Conservation (phyloP, 2,113 vertebrate genomes). For the Turnix velox region DNA sequence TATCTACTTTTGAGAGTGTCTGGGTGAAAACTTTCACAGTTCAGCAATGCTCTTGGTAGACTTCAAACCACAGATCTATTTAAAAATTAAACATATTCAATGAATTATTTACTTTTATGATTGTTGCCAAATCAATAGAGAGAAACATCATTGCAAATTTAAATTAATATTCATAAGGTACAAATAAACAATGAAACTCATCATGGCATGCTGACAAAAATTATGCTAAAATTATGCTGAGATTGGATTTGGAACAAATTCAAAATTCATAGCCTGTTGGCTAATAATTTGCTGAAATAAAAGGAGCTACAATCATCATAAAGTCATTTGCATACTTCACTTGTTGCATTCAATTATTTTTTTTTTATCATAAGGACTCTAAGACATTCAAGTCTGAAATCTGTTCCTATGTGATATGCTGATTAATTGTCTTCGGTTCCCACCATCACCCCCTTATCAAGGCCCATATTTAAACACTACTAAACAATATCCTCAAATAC, state of each 20-base stretch:
- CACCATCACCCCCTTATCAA: neutral
- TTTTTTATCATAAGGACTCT: neutral
- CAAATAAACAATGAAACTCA: conserved; percentile 40
- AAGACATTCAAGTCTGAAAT: neutral
- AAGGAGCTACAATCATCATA: conserved; percentile 10
- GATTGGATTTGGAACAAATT: conserved; percentile 25
- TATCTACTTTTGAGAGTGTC: neutral
- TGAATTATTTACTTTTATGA: neutral
- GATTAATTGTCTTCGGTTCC: conserved; percentile 11
- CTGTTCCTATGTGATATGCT: neutral
- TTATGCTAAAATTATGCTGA: conserved; percentile 43
- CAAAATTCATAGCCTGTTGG: conserved; percentile 25
- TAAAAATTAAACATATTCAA: neutral
- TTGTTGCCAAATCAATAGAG: conserved; percentile 29
- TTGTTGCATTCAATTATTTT: neutral
- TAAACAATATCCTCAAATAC: neutral
- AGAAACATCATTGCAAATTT: conserved; percentile 28
- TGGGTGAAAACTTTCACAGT: neutral
- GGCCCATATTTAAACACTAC: neutral
- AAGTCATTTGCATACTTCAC: neutral
- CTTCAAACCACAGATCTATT: neutral
- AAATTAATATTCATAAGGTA: conserved; percentile 15
- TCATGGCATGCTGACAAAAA: conserved; percentile 16
- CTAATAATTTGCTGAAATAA: conserved; percentile 1
- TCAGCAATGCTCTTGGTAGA: neutral